Evolutionary conservation across 2,888 invertebrate species (phyloP).

Genomic region (Xestia sexstrigata): DNA sequence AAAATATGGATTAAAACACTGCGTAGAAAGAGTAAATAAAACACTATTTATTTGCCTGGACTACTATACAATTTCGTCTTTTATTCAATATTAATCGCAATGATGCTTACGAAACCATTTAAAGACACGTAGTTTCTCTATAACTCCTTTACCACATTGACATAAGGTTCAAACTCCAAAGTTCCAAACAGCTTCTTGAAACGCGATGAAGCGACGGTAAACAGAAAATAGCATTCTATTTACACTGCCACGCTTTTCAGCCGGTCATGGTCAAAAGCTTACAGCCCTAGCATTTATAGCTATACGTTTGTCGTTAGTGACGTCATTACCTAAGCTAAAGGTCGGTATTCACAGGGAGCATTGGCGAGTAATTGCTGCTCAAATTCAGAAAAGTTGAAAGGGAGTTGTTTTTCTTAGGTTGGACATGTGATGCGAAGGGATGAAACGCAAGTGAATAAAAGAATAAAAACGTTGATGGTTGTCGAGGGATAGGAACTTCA

Average conservation of each 20-base stretch:
- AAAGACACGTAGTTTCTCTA: background rate
- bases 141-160: background rate
- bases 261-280: constrained; percentile 40
- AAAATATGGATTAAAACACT: background rate
- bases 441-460: background rate
- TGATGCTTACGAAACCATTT: background rate
- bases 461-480: background rate
- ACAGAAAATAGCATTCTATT: constrained; percentile 49
- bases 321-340: constrained; percentile 30
- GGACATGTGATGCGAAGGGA: background rate
- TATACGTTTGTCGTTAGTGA: constrained; percentile 23
- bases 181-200: constrained; percentile 6
- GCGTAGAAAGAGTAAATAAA: background rate
- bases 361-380: background rate
- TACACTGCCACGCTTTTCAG: constrained; percentile 36
- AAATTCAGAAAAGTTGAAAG: background rate
- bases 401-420: background rate
- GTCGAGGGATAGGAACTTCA: background rate
- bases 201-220: constrained; percentile 8
- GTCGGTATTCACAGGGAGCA: background rate
- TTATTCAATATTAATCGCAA: constrained; percentile 4
- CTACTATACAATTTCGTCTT: background rate
- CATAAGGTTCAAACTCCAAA: constrained; percentile 15
- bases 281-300: background rate
- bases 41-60: too few species aligned